Base-by-base conservation (phyloP, 1,140 invertebrate species). In the Gryon sp. region DNA sequence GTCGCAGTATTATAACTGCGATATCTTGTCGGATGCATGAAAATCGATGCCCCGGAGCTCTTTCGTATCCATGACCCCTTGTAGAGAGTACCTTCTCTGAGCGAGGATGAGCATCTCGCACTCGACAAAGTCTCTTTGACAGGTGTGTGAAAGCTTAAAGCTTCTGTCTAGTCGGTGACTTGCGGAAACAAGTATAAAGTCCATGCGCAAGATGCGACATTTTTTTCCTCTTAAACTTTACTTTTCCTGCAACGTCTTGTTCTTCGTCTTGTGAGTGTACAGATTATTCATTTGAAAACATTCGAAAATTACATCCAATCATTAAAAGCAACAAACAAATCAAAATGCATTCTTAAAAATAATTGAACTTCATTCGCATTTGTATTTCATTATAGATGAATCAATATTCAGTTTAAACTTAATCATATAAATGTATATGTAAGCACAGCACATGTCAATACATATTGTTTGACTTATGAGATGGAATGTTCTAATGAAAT, bases 91-190 rank as follows among this genome's bases (percentile, higher is more conserved):
- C 68, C 66, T 62, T 69, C 63, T 57, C 57, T 16, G 68, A 40
- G 57, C 26, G 57, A 78, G 78, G 76, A 79, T 79, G 63, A 65
- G 41, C 18, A 68, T 79, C 65, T 68, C 38, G 40, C 14, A 45
- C 48, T 66, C 65, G 32, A 65, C 59, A 63, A 62, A 55, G 46
- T 80, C 20, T 59, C 50, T 80, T 68, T 59, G 72, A 68, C 77
- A 66, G 62, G 62, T 78, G 66, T 76, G 30, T 41, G 41, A 50
- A 74, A 68, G 60, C 63, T 57, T 65, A 24, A 34, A 68, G 65
- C 59, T 78, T 46, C 62, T 70, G 34, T 72, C 41, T 78, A 59
- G 52, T 80, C 55, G 19, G 30, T 63, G 62, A 32, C 26, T 59
- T 26, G 55, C 48, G 24, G 36, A 36, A 52, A 53, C 52, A 40